Base-by-base conservation (phyloP, 2,888 invertebrate species). In the Thecocarcelia acutangulata region DNA sequence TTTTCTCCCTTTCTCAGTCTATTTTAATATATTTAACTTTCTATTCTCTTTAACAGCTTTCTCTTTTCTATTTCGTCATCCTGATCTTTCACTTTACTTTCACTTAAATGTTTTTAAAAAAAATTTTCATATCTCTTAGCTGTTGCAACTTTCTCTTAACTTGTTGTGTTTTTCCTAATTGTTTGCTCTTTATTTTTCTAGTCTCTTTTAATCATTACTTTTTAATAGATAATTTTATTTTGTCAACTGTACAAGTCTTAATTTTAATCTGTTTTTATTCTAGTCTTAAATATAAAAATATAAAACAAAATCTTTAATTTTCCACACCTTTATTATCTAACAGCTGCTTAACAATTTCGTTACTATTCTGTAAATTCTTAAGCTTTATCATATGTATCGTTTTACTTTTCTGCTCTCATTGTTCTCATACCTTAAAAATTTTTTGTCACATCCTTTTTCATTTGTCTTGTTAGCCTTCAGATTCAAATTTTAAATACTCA, bases 261-360 rank as follows among this genome's bases (percentile, higher is more conserved):
- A 48, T n/a, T 69, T 63, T 9, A 56, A 19, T 52, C 28, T 79
- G n/a, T 58, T 3, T 52, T 72, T 74, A 89, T 87, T 88, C 88
- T 89, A 89, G 88, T 89, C 88, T 88, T 88, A 89, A 85, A 85
- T 83, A 72, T 64, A 85, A 83, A 69, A 82, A 79, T 66, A 74
- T 42, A 4, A 28, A 33, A 33, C 1, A 33, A 33, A 33, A 33
- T 68, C 74, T 69, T 42, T 33, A 69, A 73, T 58, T 37, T 77
- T 69, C 54, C 50, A 59, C 64, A 77, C 72, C 77, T 73, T 81
- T 73, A 76, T 73, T 77, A 52, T 54, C 4, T 33, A 68, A 52
- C 33, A 33, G 9, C 6, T 42, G 17, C 37, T 76, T 24, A 8
- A 40, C 48, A 15, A 15, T 44, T 59, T 21, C 19, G 17, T n/a